These are phyloP conservation scores for Xylota segnis DNA, from an alignment of 2,888 invertebrate species.

Conservation along the genomic window DNA sequence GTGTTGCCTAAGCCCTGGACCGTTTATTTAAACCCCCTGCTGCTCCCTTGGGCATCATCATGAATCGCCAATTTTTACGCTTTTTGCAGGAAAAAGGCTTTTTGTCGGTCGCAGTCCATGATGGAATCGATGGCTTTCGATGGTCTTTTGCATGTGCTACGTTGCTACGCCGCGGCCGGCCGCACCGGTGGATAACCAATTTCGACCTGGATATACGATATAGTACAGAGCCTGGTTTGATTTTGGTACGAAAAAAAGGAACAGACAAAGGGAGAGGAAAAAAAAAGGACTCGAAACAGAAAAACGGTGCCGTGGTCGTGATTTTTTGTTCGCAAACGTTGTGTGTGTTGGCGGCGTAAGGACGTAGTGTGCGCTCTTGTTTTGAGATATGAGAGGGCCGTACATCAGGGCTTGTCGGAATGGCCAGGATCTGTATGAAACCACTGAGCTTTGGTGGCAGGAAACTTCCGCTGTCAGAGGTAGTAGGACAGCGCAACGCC, in stretches of 20 bases:
- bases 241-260: slow-evolving; percentile 16
- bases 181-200: slow-evolving; percentile 61
- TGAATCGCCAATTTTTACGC: slow-evolving; percentile 70
- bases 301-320: slow-evolving; percentile 50
- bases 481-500: too few species aligned
- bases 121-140: slow-evolving; percentile 65
- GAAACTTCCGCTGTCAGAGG: too few species aligned
- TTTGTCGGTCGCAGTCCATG: slow-evolving; percentile 40
- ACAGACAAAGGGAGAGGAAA: slow-evolving; percentile 5
- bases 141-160: slow-evolving; percentile 67
- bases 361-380: slow-evolving; percentile 46
- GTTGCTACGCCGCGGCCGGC: slow-evolving; percentile 13
- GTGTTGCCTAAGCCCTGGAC: slow-evolving; percentile 38
- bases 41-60: slow-evolving; percentile 69
- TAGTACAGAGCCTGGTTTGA: slow-evolving; percentile 26
- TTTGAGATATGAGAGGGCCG: slow-evolving; percentile 53
- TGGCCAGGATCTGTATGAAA: neutral
- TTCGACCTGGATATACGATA: slow-evolving; percentile 39
- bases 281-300: slow-evolving; percentile 21
- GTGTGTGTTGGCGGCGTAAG: slow-evolving; percentile 32
- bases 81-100: slow-evolving; percentile 6
- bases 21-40: slow-evolving; percentile 55
- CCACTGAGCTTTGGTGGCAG: neutral
- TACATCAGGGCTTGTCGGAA: slow-evolving; percentile 42
- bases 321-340: slow-evolving; percentile 31